These are phyloP conservation scores for Lissocephala sabroskyi DNA, from an alignment of 2,888 invertebrate genomes.

Conservation along the genomic window DNA sequence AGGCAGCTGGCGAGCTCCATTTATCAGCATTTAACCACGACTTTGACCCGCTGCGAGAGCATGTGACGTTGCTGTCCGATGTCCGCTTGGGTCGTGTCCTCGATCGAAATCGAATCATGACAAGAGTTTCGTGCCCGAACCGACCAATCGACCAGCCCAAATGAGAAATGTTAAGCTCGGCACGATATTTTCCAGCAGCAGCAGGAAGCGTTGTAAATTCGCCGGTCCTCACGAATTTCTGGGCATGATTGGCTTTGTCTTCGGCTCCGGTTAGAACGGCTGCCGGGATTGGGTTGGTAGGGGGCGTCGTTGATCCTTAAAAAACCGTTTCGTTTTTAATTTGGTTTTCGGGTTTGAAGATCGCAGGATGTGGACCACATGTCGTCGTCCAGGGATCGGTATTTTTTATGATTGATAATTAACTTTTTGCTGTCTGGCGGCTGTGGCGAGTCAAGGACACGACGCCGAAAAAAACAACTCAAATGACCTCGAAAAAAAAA, in stretches of 20 bases:
- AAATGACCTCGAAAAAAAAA: conserved; percentile 6
- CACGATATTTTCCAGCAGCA: conserved; percentile 59
- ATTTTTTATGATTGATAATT: conserved; percentile 43
- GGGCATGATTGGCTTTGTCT: conserved; percentile 1
- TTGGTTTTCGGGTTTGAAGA: too few species aligned
- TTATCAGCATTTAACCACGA: conserved; percentile 1
- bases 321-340: too few species aligned
- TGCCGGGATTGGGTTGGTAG: too few species aligned
- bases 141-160: conserved; percentile 48
- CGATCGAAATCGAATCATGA: conserved; percentile 66
- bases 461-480: neutral
- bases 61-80: conserved; percentile 33
- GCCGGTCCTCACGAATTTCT: conserved; percentile 52
- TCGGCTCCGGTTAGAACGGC: conserved; percentile 24
- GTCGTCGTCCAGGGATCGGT: conserved; percentile 28
- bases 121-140: conserved; percentile 67
- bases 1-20: neutral
- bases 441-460: conserved; percentile 36
- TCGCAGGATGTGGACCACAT: too few species aligned
- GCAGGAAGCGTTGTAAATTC: conserved; percentile 64
- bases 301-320: too few species aligned
- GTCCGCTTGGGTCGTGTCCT: conserved; percentile 36
- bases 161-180: conserved; percentile 61
- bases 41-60: conserved; percentile 24
- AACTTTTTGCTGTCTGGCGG: conserved; percentile 31